Conservation (phyloP, 1,140 invertebrate species). For the Lineus longissimus region DNA sequence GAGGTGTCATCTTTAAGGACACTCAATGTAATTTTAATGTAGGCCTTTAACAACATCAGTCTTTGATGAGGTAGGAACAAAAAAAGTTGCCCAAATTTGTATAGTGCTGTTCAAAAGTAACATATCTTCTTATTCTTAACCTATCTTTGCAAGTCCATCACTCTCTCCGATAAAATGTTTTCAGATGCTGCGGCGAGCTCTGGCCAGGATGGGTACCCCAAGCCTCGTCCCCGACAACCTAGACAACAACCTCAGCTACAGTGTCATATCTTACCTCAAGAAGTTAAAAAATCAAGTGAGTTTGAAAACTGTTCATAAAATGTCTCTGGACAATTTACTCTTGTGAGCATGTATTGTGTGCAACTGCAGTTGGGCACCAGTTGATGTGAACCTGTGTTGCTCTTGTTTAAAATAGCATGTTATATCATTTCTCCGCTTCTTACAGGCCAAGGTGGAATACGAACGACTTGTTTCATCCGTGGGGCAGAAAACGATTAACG, state of each 20-base stretch:
- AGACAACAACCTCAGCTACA: constrained; percentile 89
- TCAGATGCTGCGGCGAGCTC: constrained; percentile 80
- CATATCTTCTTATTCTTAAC: no score
- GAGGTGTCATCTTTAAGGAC: no score
- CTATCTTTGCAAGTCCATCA: no score
- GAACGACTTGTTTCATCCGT: constrained; percentile 72
- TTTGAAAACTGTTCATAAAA: background rate
- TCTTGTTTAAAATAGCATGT: no score
- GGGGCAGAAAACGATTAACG: constrained; percentile 59
- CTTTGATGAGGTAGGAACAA: background rate
- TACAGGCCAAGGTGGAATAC: constrained; percentile 87
- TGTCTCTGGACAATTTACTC: background rate
- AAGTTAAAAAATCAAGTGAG: constrained; percentile 77
- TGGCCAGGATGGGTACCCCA: constrained; percentile 85
- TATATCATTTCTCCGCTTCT: constrained; percentile 1
- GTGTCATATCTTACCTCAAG: constrained; percentile 90
- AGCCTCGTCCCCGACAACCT: constrained; percentile 82
- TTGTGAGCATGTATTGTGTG: background rate
- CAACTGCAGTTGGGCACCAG: no score
- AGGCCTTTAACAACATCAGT: no score
- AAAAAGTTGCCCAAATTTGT: no score
- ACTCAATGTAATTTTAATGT: no score
- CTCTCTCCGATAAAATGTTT: no score
- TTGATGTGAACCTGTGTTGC: no score
- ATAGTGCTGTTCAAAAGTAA: no score